Evolutionary conservation across 2,888 invertebrate species (phyloP).

Genomic region (Drosophila histrio): DNA sequence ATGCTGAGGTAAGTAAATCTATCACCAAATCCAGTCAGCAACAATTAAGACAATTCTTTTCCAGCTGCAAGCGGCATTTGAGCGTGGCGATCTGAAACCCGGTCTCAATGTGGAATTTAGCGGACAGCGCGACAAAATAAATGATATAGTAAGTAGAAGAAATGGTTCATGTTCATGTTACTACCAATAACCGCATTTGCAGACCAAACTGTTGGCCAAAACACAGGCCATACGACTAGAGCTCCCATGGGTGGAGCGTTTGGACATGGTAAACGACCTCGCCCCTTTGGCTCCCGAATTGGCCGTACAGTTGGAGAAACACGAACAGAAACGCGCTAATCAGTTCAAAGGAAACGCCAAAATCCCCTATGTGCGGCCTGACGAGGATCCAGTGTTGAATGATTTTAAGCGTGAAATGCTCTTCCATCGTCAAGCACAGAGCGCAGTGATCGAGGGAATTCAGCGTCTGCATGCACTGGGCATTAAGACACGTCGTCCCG

Average conservation of each 20-base stretch:
- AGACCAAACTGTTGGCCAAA: constrained; percentile 87
- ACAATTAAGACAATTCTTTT: constrained; percentile 39
- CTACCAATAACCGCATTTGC: constrained; percentile 12
- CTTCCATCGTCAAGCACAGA: constrained; percentile 94
- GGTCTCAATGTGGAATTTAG: constrained; percentile 91
- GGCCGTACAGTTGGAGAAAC: constrained; percentile 90
- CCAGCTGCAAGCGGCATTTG: constrained; percentile 95
- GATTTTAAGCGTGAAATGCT: constrained; percentile 96
- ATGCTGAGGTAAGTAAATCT: constrained; percentile 77
- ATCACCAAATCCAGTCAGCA: background rate
- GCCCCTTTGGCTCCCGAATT: constrained; percentile 94
- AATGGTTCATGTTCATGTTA: accelerated
- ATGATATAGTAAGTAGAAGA: constrained; percentile 88
- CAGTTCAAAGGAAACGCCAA: constrained; percentile 89
- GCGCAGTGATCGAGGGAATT: constrained; percentile 92
- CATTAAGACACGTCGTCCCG: constrained; percentile 92
- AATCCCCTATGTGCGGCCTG: constrained; percentile 86
- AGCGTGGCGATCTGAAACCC: constrained; percentile 92
- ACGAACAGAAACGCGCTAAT: constrained; percentile 89
- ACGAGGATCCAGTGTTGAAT: constrained; percentile 92
- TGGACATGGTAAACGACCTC: constrained; percentile 91
- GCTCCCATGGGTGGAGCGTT: constrained; percentile 93
- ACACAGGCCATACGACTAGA: constrained; percentile 89
- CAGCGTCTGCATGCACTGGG: constrained; percentile 90
- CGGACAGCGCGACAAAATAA: constrained; percentile 86